Percentiles rank a stretch among this genome's conserved stretches.
These are phyloP conservation scores for Sciurus niger DNA, from an alignment of 2,113 vertebrate species.

Conservation along the genomic window DNA sequence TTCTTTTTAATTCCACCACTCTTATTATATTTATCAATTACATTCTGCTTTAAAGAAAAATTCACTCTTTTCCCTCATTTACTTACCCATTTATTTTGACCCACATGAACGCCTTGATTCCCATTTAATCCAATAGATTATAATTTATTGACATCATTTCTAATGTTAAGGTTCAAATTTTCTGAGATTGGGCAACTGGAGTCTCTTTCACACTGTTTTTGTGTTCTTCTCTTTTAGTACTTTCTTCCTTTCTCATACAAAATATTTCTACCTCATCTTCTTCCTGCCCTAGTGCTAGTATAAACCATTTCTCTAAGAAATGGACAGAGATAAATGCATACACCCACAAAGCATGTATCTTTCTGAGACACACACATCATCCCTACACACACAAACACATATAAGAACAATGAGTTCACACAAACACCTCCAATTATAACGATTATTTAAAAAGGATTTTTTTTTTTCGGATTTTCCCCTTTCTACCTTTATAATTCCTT, in stretches of 20 bases:
- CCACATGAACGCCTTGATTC: not conserved
- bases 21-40: not conserved
- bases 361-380: not conserved
- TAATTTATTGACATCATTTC: not conserved
- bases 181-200: not conserved
- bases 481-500: not conserved
- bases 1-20: not conserved
- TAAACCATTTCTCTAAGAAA: not conserved
- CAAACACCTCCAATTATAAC: no score
- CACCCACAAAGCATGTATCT: not conserved
- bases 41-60: not conserved
- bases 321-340: not conserved
- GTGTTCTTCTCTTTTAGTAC: not conserved
- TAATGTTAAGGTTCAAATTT: not conserved
- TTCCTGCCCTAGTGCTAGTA: not conserved
- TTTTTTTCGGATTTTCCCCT: not conserved
- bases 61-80: not conserved
- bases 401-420: not conserved
- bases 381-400: not conserved
- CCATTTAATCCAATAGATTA: not conserved
- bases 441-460: no score
- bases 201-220: not conserved
- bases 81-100: not conserved
- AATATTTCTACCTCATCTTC: not conserved
- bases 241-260: not conserved